Base-by-base conservation (phyloP, 2,888 invertebrate species). In the Synergus japonicus region DNA sequence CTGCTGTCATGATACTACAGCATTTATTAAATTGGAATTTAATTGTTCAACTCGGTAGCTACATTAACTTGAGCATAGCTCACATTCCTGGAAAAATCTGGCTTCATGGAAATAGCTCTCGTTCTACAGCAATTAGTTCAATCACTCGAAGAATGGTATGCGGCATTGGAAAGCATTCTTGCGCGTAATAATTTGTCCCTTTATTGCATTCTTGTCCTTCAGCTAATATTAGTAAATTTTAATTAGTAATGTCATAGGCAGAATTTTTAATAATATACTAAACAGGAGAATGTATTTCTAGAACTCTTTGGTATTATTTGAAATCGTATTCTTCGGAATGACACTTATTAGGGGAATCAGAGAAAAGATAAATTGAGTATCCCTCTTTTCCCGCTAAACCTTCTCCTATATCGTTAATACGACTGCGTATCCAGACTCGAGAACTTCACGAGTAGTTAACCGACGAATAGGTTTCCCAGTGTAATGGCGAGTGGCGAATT, bases 21-120 rank as follows among this genome's bases (percentile, higher is more conserved):
- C 88, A 88, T 88, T 89, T 63, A 29, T 63, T 63, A 88, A 89
- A 89, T 88, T 85, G 87, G 87, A 88, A 89, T 89, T 88, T 87
- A 89, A 89, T 89, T 89, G 89, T 86, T 87, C 84, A 84, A 77
- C 85, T 83, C 80, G 79, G 64, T 49, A 29, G 49, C 46, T 49
- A 49, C 49, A 69, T 69, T 69, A 69, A 69, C 15, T 37, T 49
- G 49, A 49, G 10, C n/a, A 69, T 69, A 49, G 46, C 69, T 49
- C 69, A 49, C 49, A 69, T 69, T 69, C 69, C 69, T 15, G 69
- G 49, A 69, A 69, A 69, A 69, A 69, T 69, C 69, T 69, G 69
- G 69, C 18, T 29, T 22, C 49, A 69, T 69, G 69, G 15, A 69
- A 69, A 69, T 69, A 69, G 9, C 69, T 29, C 29, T 15, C 49